Evolutionary conservation across 2,113 vertebrate species (phyloP).

Genomic region (Gavia stellata): DNA sequence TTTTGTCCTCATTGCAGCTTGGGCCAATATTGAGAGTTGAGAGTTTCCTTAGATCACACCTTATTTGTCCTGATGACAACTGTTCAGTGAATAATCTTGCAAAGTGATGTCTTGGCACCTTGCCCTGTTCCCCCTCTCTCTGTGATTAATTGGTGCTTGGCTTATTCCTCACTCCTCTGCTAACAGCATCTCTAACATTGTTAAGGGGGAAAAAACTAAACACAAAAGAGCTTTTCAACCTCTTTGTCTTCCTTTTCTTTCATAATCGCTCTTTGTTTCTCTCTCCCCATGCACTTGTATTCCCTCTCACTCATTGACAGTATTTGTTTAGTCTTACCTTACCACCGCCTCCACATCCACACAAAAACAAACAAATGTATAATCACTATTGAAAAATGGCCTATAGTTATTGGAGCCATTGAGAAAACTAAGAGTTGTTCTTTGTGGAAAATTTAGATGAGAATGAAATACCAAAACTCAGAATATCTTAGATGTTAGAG

Average conservation of each 20-base stretch:
- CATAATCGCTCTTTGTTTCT: background rate
- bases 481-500: background rate
- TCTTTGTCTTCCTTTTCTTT: background rate
- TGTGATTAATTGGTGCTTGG: conserved; percentile 40
- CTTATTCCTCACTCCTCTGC: background rate
- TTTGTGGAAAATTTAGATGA: background rate
- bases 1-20: background rate
- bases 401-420: background rate
- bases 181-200: background rate
- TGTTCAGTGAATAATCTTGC: conserved; percentile 33
- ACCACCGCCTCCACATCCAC: background rate
- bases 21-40: background rate
- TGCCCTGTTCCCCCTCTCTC: background rate
- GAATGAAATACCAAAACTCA: background rate
- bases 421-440: background rate
- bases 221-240: background rate
- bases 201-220: background rate
- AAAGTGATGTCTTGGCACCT: conserved; percentile 47
- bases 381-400: background rate
- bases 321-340: conserved; percentile 1
- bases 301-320: background rate
- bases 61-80: conserved; percentile 1
- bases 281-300: background rate
- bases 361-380: background rate
- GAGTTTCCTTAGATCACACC: conserved; percentile 8